These are phyloP conservation scores for Epinotia nisella DNA, from an alignment of 2,888 invertebrate genomes.

Conservation along the genomic window DNA sequence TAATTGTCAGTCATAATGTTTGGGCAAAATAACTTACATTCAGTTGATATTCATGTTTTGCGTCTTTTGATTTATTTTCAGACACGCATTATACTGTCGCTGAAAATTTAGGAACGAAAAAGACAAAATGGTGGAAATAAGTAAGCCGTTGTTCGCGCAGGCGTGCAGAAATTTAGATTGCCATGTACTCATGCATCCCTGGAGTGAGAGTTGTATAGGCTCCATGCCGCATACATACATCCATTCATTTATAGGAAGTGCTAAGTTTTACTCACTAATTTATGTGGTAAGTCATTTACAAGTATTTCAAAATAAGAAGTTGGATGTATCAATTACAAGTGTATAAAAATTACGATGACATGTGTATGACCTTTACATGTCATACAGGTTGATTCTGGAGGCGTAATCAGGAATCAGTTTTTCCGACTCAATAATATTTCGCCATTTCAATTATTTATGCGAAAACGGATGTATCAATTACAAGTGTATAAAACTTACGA, in stretches of 20 bases:
- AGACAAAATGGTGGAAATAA: slow-evolving; percentile 70
- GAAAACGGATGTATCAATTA: too few species aligned
- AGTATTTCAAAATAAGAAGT: not conserved
- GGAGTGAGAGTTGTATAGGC: slow-evolving; percentile 66
- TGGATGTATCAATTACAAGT: not conserved
- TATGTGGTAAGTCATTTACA: slow-evolving; percentile 68
- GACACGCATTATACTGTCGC: not conserved
- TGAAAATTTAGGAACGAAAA: not conserved
- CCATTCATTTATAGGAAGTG: slow-evolving; percentile 70
- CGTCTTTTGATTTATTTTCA: slow-evolving; percentile 12
- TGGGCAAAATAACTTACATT: not conserved
- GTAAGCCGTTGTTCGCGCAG: slow-evolving; percentile 72
- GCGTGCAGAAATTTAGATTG: slow-evolving; percentile 63
- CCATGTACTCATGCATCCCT: slow-evolving; percentile 69
- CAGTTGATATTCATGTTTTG: not conserved
- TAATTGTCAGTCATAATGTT: not conserved
- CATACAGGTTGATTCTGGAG: too few species aligned
- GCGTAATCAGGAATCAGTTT: too few species aligned
- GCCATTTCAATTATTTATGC: too few species aligned
- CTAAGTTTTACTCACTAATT: slow-evolving; percentile 74
- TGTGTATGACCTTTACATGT: too few species aligned
- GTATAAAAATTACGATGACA: not conserved
- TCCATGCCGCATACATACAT: slow-evolving; percentile 56
- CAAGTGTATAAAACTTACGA: too few species aligned
- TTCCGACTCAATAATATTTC: too few species aligned